Evolutionary conservation across 2,797 vertebrate species (phyloP).

Genomic region (Dicrostonyx torquatus): DNA sequence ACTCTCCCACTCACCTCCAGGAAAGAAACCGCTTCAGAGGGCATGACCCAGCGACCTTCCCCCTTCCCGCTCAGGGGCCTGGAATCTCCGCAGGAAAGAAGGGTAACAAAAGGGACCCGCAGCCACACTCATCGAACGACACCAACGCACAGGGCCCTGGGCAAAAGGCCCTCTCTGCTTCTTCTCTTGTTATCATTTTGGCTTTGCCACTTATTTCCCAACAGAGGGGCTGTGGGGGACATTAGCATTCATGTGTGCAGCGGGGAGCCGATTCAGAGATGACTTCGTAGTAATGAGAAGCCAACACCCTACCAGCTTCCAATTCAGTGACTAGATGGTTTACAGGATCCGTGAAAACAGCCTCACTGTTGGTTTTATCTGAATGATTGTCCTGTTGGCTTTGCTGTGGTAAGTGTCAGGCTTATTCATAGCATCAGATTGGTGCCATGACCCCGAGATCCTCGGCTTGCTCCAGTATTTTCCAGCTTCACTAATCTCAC

Average conservation of each 20-base stretch:
- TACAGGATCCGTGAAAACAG: background rate
- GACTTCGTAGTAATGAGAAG: background rate
- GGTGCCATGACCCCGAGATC: rapidly evolving
- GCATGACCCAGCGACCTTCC: background rate
- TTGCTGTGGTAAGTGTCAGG: background rate
- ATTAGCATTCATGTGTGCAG: rapidly evolving
- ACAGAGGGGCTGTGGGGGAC: background rate
- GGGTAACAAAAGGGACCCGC: background rate
- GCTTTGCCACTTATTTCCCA: rapidly evolving
- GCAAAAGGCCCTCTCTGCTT: rapidly evolving
- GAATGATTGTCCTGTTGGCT: background rate
- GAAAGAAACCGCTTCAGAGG: background rate
- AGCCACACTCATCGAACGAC: background rate
- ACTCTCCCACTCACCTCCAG: background rate
- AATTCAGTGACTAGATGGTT: background rate
- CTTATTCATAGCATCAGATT: rapidly evolving
- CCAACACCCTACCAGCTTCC: background rate
- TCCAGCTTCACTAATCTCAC: rapidly evolving
- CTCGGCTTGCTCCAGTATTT: rapidly evolving
- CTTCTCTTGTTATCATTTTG: rapidly evolving
- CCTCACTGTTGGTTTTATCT: background rate
- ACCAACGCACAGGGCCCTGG: rapidly evolving
- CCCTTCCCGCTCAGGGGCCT: background rate
- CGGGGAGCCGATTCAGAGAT: background rate
- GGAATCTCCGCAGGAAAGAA: background rate